phyloP scores from a whole-genome alignment of 2,113 vertebrate species.

The Oriolus oriolus region DNA sequence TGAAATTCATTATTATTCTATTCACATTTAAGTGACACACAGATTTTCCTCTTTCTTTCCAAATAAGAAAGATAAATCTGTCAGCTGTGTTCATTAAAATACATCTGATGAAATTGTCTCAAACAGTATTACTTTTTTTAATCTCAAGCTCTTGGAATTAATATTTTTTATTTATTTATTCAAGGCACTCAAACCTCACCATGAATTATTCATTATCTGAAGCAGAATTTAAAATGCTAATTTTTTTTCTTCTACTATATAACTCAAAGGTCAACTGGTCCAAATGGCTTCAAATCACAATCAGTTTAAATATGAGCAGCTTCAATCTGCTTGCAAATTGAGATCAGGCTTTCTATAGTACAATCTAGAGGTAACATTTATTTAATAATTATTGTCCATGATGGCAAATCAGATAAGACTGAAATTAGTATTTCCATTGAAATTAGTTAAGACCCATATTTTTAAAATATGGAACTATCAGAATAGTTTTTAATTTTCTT shows the following conservation, averaged over 20 bases:
- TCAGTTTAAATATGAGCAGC: neutral
- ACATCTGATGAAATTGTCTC: neutral
- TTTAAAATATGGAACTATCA: neutral
- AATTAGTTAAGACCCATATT: neutral
- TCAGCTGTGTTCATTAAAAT: neutral
- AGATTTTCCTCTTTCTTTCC: neutral
- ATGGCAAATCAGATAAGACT: neutral
- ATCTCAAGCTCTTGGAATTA: neutral
- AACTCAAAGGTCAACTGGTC: neutral
- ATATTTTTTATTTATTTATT: neutral
- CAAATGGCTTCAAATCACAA: neutral
- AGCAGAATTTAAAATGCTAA: neutral
- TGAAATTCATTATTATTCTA: neutral
- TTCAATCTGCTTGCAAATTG: neutral
- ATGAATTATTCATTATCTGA: neutral
- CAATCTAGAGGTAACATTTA: neutral
- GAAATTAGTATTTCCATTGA: neutral
- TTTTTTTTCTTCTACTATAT: neutral
- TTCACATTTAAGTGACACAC: neutral
- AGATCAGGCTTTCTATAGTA: neutral
- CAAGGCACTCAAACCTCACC: neutral
- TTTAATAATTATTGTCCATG: neutral
- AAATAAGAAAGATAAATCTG: neutral
- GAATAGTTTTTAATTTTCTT: neutral
- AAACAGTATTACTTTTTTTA: neutral